Percentiles rank a stretch among this genome's conserved stretches.
These are phyloP conservation scores for Atherinosoma microstoma DNA, from an alignment of 2,797 vertebrate species.

Conservation along the genomic window DNA sequence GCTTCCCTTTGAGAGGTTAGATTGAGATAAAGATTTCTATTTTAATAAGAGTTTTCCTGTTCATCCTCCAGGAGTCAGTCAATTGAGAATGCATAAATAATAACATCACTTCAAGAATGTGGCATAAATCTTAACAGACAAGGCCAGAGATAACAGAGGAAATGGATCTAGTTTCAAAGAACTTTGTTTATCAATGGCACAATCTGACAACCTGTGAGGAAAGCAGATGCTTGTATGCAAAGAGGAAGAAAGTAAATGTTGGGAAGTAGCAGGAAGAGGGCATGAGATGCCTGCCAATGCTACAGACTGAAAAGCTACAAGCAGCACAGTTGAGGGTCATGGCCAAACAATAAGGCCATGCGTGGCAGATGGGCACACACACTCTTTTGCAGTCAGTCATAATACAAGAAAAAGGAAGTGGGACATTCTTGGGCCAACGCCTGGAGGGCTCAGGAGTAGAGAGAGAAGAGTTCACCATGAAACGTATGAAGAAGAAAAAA, in stretches of 20 bases:
- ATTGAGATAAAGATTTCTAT: neutral
- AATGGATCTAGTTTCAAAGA: conserved; percentile 57
- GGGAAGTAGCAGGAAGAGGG: conserved; percentile 37
- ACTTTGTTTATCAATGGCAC: conserved; percentile 11
- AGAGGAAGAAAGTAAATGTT: conserved; percentile 58
- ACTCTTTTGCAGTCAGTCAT: conserved; percentile 71
- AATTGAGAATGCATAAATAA: conserved; percentile 46
- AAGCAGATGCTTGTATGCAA: conserved; percentile 66
- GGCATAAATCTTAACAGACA: conserved; percentile 35
- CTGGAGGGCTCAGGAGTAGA: conserved; percentile 39
- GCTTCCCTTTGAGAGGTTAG: conserved; percentile 12
- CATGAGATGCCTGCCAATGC: conserved; percentile 38
- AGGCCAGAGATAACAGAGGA: conserved; percentile 55
- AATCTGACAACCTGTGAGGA: conserved; percentile 44
- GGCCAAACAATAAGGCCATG: conserved; percentile 45
- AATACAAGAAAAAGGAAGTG: conserved; percentile 62
- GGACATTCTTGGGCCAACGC: conserved; percentile 42
- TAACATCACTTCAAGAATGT: conserved; percentile 40
- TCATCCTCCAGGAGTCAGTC: conserved; percentile 51
- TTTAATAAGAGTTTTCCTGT: conserved; percentile 44
- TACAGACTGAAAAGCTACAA: conserved; percentile 30
- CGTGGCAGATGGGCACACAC: conserved; percentile 57
- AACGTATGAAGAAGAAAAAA: conserved; percentile 6
- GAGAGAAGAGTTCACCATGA: conserved; percentile 44
- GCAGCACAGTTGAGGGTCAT: conserved; percentile 31